Base-by-base conservation (phyloP, 2,113 vertebrate species). In the rat (Rattus norvegicus) region DNA sequence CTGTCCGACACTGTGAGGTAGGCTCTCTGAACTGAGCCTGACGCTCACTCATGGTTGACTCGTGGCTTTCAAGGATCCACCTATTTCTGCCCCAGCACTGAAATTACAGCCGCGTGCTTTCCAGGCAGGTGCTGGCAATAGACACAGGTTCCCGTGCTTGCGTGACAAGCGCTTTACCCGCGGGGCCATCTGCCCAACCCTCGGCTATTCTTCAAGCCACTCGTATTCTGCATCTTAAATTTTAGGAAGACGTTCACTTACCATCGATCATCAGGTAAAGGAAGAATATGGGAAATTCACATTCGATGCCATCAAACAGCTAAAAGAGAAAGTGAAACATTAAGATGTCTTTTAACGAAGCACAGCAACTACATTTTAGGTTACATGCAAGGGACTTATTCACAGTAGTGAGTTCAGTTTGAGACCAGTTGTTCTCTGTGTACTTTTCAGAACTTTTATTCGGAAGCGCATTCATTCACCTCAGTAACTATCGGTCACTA, bases 241-340 rank as follows among this genome's bases (percentile, higher is more conserved):
- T 47, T 89, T 73, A 63, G 54, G 73, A 98, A 92, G 96, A 97
- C 72, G 26, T n/a, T 88, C 93, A 98, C 99, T 99, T 98, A 99
- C 99, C 99, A 97, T 99, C 99, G 96, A 99, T 99, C 98, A 99
- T 99, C 99, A 99, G 99, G 98, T 99, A 99, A 98, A 99, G 99
- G 97, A 99, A 99, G 98, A 99, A 99, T 88, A 99, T 98, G 90
- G 99, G 99, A 97, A 99, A 99, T 99, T 99, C 99, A 98, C 99
- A 99, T 97, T 99, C 99, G 94, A 99, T 99, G 92, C 99, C 99
- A 97, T 99, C 99, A 98, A 99, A 99, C 67, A 99, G 99, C 99
- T 99, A 98, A 65, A 98, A 98, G 95, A 75, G 96, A 98, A 98
- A 97, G 96, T n/a, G 97, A 97, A 98, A 90, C 19, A 70, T 83